A percentile compares a stretch with the other conserved stretches of the same genome.
These are phyloP conservation scores for Thunnus maccoyii DNA, from an alignment of 2,113 vertebrate species.

Conservation along the genomic window DNA sequence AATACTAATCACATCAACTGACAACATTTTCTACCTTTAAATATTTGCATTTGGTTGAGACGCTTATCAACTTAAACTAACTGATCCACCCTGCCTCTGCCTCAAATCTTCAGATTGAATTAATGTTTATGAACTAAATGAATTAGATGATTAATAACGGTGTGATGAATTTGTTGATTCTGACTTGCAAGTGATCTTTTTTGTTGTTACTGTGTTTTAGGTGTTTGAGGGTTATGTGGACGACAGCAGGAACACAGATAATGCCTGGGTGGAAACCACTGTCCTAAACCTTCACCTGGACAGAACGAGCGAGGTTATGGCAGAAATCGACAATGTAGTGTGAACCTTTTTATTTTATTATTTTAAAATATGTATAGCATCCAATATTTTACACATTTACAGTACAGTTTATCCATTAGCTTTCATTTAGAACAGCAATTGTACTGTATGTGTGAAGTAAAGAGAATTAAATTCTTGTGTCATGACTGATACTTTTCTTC, in stretches of 20 bases:
- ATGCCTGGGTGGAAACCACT: conserved; percentile 92
- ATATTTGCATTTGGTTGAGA: no score
- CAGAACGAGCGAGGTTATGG: conserved; percentile 73
- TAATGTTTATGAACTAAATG: neutral
- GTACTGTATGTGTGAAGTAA: no score
- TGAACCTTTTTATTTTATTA: neutral
- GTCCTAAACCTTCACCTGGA: conserved; percentile 89
- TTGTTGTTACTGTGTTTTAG: conserved; percentile 70
- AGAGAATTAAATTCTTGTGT: no score
- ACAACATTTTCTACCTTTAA: no score
- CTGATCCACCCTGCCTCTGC: no score
- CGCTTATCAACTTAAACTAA: no score
- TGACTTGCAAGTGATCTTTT: neutral
- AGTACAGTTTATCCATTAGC: no score
- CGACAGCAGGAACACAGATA: conserved; percentile 93
- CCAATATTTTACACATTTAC: neutral
- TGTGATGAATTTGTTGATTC: neutral
- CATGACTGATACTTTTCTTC: neutral
- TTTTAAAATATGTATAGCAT: neutral
- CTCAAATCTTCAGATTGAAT: neutral
- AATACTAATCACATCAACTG: no score
- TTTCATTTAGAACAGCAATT: no score
- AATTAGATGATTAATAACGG: neutral
- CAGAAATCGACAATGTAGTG: conserved; percentile 82
- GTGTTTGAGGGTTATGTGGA: conserved; percentile 92